Base-by-base conservation (phyloP, 2,888 invertebrate genomes). In the Dasypogon diadema region DNA sequence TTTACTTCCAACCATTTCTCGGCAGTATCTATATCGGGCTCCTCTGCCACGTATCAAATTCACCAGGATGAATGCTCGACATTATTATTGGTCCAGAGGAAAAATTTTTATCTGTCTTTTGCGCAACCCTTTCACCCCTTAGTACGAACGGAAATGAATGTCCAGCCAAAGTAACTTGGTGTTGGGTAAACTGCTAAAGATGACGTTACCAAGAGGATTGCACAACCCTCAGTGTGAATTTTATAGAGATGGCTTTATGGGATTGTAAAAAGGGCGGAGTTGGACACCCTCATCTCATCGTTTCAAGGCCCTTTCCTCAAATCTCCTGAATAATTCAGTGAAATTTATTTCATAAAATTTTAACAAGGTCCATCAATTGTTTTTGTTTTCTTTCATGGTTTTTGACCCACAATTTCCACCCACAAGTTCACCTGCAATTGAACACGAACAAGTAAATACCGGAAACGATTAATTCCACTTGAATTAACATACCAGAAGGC, bases 401-500 rank as follows among this genome's bases (percentile, higher is more conserved):
- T 22, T 21, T 54, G 51, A 54, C 70, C 70, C 54, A 54, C 26
- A 70, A 34, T 54, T 70, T 54, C 70, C 12, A 21, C 54, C 22
- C n/a, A 30, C 6, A 54, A 16, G 21, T 54, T 6, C 34, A 54
- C 54, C 70, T 54, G 70, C 70, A 70, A 54, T 51, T 70, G 54
- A 30, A 51, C 70, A 70, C 70, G 70, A 58, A 74, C 60, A 51
- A 73, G 83, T 83, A 84, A 84, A 83, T 82, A 84, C 84, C 83
- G 84, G 84, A 84, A 84, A 83, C 83, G 82, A 84, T 84, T 84
- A 84, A 83, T 84, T 84, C 84, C 83, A 84, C 82, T 83, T 83
- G 84, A 84, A 84, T 84, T 84, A 84, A 84, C 83, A 84, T 83
- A 84, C 65, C 60, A 70, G 42, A 51, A 79, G 78, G 80, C 81